A percentile compares a stretch with the other conserved stretches of the same genome.
phyloP scores from a whole-genome alignment of 37 sponge, comb jelly and placozoan species.

The Diacarnus erythraeanus region DNA sequence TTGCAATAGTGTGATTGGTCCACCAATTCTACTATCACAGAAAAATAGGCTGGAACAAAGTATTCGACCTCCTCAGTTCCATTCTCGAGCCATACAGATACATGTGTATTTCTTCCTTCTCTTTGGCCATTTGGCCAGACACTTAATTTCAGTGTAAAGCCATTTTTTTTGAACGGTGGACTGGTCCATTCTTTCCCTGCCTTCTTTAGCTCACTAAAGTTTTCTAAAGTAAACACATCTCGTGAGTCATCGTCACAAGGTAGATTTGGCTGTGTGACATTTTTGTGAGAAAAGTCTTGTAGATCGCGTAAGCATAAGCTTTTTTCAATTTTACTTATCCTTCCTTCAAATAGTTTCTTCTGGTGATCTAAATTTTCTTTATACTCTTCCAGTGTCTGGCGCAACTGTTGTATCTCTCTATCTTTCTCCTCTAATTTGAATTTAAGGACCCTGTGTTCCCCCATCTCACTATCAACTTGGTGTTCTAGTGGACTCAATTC shows the following conservation, averaged over 20 bases:
- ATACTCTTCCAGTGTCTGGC: background rate
- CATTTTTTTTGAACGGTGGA: background rate
- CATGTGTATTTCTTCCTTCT: background rate
- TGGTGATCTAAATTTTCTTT: background rate
- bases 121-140: slow-evolving; percentile 1
- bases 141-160: background rate
- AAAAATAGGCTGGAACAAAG: background rate
- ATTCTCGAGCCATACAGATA: slow-evolving; percentile 7
- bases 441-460: background rate
- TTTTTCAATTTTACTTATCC: background rate
- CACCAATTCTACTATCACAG: background rate
- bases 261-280: background rate
- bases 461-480: background rate
- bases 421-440: slow-evolving; percentile 1
- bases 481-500: background rate
- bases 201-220: background rate
- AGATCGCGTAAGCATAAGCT: no score
- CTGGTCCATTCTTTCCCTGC: background rate
- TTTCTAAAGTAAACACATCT: background rate
- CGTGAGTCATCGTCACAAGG: background rate
- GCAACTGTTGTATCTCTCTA: background rate
- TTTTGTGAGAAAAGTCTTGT: background rate
- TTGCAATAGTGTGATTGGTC: background rate
- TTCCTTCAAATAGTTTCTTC: background rate
- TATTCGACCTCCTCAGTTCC: background rate